A percentile compares a stretch with the other conserved stretches of the same genome.
phyloP scores from a whole-genome alignment of 1,140 invertebrate species.

The Drosophila kanapiae region DNA sequence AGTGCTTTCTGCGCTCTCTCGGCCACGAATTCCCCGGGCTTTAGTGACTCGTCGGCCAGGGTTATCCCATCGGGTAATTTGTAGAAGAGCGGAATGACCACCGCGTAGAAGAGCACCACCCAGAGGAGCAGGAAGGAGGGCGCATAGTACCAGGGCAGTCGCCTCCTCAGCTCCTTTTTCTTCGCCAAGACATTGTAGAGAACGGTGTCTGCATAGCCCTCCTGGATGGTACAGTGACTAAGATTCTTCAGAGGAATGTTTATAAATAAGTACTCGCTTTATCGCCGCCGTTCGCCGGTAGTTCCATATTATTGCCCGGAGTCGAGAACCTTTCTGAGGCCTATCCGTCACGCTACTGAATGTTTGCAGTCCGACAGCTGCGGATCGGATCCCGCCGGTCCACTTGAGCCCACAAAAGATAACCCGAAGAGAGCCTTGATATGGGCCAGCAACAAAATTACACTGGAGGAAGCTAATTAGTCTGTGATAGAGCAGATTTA shows the following conservation, averaged over 20 bases:
- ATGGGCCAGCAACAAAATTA: conserved; percentile 4
- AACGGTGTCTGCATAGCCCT: conserved; percentile 16
- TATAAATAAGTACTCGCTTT: conserved; percentile 33
- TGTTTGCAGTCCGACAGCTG: conserved; percentile 3
- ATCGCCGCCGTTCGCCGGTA: conserved; percentile 1
- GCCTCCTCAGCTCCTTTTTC: conserved; percentile 2
- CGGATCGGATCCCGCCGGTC: not conserved
- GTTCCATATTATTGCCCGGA: conserved; percentile 16
- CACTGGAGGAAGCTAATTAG: conserved; percentile 3
- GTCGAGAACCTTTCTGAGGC: conserved; percentile 15
- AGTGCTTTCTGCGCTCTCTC: conserved; percentile 85
- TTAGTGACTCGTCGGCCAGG: conserved; percentile 38
- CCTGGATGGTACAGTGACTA: conserved; percentile 11
- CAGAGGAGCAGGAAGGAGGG: conserved; percentile 66
- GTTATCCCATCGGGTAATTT: conserved; percentile 56
- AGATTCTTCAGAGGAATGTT: not conserved
- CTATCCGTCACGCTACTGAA: conserved; percentile 13
- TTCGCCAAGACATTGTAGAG: conserved; percentile 32
- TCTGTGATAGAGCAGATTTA: conserved; percentile 19
- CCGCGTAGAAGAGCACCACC: conserved; percentile 63
- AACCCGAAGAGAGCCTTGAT: conserved; percentile 9
- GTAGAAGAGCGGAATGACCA: conserved; percentile 65
- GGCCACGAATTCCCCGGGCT: conserved; percentile 61
- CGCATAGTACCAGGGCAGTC: conserved; percentile 54
- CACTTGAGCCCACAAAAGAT: conserved; percentile 23